Base-by-base conservation (phyloP, 2,797 vertebrate genomes). In the Myoxocephalus aenaeus region DNA sequence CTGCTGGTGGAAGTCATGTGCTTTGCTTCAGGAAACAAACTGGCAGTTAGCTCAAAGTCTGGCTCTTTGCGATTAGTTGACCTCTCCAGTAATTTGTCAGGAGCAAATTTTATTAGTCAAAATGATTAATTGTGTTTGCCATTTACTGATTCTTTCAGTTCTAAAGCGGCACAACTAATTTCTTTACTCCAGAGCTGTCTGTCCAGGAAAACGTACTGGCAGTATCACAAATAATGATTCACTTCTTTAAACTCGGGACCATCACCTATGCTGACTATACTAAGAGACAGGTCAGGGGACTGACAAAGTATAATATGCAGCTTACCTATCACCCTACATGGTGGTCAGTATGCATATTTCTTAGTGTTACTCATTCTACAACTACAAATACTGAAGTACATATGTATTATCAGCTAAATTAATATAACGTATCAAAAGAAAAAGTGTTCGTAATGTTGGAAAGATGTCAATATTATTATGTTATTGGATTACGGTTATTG, bases 81-180 rank as follows among this genome's bases (percentile, higher is more conserved):
- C 18, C 34, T 73, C 50, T 72, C 4, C 36, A 73, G 73, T 73
- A 71, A 84, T 84, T 58, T 80, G 69, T 64, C 65, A 63, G 38
- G 64, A 77, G 51, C 13, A 51, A 27, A 66, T 0, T 15, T n/a
- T 0, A 27, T 32, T 32, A 0, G 22, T 57, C 22, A 54, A 67
- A 78, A 85, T 83, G 77, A 89, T 78, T 89, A 59, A 86, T 66
- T 73, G 59, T 62, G 70, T 74, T 79, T 81, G 48, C 56, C 27
- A 67, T 84, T 84, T 72, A 79, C 50, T 12, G 27, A 83, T 82
- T 81, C 54, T 75, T 27, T 79, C 34, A 62, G 58, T 72, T 77
- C 68, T 70, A 68, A 56, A 73, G 50, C 70, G 42, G 69, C 22
- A 58, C 70, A 77, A 58, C 17, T 20, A 57, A 62, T 56, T 20